These are phyloP conservation scores for Gorilla gorilla DNA, from an alignment of 2,113 vertebrate genomes.

Conservation along the genomic window DNA sequence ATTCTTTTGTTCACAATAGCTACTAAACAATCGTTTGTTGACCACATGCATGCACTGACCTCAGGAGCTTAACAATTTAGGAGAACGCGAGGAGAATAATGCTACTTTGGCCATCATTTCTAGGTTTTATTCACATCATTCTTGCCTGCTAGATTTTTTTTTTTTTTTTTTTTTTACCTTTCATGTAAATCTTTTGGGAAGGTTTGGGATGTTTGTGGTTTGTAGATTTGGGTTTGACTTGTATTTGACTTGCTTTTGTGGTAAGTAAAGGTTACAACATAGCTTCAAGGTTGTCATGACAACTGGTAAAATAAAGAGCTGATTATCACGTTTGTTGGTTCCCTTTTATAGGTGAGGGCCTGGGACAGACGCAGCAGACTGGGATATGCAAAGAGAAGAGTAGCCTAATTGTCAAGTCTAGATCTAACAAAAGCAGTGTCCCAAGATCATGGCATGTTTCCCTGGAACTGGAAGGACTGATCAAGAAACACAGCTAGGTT, in stretches of 20 bases:
- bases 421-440: not conserved
- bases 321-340: slow-evolving; percentile 39
- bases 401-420: not conserved
- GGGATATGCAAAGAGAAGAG: not conserved
- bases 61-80: not conserved
- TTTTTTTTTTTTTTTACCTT: slow-evolving; percentile 29
- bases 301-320: slow-evolving; percentile 3
- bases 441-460: not conserved
- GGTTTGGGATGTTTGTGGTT: slow-evolving; percentile 1
- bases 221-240: not conserved
- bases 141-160: not conserved
- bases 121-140: slow-evolving; percentile 31
- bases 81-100: not conserved
- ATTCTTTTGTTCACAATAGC: not conserved
- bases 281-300: slow-evolving; percentile 38
- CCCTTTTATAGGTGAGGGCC: not conserved
- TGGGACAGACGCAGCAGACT: not conserved
- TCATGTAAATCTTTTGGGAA: slow-evolving; percentile 19
- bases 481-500: not conserved
- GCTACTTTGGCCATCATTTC: not conserved
- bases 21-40: slow-evolving; percentile 27
- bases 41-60: not conserved
- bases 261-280: not conserved
- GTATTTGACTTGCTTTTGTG: slow-evolving; percentile 17
- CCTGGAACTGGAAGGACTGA: not conserved